A percentile compares a stretch with the other conserved stretches of the same genome.
These are phyloP conservation scores for Pemphredon lugubris DNA, from an alignment of 2,888 invertebrate genomes.

Conservation along the genomic window DNA sequence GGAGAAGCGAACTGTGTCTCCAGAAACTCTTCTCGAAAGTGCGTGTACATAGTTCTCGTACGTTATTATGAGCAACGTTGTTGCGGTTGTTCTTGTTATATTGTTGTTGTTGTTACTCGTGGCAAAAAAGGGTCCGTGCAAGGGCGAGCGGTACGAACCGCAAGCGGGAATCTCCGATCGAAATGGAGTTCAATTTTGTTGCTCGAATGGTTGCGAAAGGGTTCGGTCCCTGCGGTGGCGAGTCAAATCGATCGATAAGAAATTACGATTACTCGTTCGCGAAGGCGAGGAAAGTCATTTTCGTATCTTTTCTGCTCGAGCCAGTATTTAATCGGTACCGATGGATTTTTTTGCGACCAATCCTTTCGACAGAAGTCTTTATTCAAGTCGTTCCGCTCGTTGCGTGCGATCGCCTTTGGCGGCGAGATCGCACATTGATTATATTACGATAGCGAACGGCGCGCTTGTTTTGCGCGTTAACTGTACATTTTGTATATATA, in stretches of 20 bases:
- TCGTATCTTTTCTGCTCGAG: not conserved
- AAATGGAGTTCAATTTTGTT: not conserved
- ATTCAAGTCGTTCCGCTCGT: conserved; percentile 50
- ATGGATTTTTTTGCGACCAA: not conserved
- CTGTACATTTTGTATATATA: conserved; percentile 65
- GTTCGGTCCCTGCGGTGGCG: not conserved
- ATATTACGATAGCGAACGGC: conserved; percentile 30
- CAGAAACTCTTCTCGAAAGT: conserved; percentile 20
- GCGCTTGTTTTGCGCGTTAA: conserved; percentile 28
- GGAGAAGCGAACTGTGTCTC: conserved; percentile 11
- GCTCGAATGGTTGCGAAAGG: not conserved
- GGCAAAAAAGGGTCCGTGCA: conserved; percentile 39
- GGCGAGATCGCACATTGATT: conserved; percentile 30
- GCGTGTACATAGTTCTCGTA: conserved; percentile 46
- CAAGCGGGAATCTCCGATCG: not conserved
- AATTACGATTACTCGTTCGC: too few relatives aligned
- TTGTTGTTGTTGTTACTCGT: conserved; percentile 61
- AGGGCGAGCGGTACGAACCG: conserved; percentile 37
- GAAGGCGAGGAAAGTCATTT: too few relatives aligned
- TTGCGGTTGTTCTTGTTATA: conserved; percentile 62
- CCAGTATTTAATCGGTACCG: conserved; percentile 5
- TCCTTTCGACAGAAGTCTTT: conserved; percentile 2
- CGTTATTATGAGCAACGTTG: conserved; percentile 56
- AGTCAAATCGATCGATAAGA: not conserved
- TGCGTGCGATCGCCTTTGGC: conserved; percentile 24